Conservation (phyloP, 2,888 invertebrate species). For the Perizoma affinitatum region DNA sequence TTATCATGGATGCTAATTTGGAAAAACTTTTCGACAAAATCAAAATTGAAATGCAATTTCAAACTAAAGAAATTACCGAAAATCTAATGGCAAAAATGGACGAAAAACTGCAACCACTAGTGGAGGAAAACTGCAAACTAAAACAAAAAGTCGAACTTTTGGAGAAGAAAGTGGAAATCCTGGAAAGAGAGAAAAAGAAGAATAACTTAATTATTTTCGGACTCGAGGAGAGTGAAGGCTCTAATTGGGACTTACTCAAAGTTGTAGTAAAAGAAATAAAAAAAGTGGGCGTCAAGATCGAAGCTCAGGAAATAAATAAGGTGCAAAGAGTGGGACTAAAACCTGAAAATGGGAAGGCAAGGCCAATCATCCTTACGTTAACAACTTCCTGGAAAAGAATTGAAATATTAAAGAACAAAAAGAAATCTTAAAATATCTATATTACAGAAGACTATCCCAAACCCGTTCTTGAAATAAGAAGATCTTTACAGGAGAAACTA, state of each 20-base stretch:
- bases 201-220: slow-evolving; percentile 39
- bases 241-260: background rate
- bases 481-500: slow-evolving; percentile 29
- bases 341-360: background rate
- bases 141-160: slow-evolving; percentile 37
- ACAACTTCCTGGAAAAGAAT: slow-evolving; percentile 5
- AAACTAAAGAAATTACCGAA: slow-evolving; percentile 31
- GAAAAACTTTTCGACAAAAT: slow-evolving; percentile 32
- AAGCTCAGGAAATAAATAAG: background rate
- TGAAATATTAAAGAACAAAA: slow-evolving; percentile 40
- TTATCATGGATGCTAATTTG: background rate
- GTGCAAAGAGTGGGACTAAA: background rate
- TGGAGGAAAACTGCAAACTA: slow-evolving; percentile 40
- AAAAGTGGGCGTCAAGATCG: background rate
- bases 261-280: background rate
- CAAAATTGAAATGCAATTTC: slow-evolving; percentile 36
- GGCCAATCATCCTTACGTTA: background rate
- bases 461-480: slow-evolving; percentile 37
- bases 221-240: slow-evolving; percentile 37
- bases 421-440: slow-evolving; percentile 32
- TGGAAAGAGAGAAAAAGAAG: slow-evolving; percentile 33
- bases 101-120: slow-evolving; percentile 38
- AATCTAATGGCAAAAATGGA: slow-evolving; percentile 38
- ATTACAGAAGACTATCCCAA: slow-evolving; percentile 40
- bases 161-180: slow-evolving; percentile 36